A percentile compares a stretch with the other conserved stretches of the same genome.
Conservation (phyloP, 1,140 invertebrate species). For the Camponotus vicinus region DNA sequence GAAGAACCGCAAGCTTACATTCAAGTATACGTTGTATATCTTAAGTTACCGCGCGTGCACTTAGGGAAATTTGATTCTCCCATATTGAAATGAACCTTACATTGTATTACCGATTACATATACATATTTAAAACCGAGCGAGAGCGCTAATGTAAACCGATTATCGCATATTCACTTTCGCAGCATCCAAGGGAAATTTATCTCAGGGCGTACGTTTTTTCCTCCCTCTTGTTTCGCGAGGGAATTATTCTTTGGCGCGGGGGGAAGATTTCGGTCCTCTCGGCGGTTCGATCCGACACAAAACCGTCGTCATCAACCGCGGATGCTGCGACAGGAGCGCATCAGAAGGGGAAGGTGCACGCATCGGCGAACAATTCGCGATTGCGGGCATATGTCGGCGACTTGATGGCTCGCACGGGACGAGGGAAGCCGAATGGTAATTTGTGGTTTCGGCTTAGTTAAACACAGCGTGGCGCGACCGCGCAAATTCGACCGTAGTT, state of each 20-base stretch:
- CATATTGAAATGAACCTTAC: slow-evolving; percentile 21
- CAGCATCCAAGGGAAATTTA: not conserved
- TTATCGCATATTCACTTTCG: not conserved
- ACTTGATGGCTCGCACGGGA: slow-evolving; percentile 65
- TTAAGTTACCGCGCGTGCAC: slow-evolving; percentile 18
- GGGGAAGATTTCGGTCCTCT: slow-evolving; percentile 13
- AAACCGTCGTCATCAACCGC: slow-evolving; percentile 53
- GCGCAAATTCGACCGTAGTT: slow-evolving; percentile 18
- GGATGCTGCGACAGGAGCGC: slow-evolving; percentile 60
- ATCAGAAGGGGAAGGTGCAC: slow-evolving; percentile 64
- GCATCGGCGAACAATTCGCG: slow-evolving; percentile 70
- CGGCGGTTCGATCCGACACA: slow-evolving; percentile 29
- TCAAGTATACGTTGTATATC: slow-evolving; percentile 21
- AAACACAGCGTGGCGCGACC: slow-evolving; percentile 19
- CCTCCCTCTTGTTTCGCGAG: not conserved
- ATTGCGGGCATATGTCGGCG: slow-evolving; percentile 70
- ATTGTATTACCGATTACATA: slow-evolving; percentile 1
- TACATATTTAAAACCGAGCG: not conserved
- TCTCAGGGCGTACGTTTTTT: not conserved
- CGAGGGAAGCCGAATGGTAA: slow-evolving; percentile 67
- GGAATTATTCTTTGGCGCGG: not conserved
- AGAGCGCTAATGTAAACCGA: slow-evolving; percentile 1
- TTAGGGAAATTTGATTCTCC: slow-evolving; percentile 27
- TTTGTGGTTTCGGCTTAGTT: slow-evolving; percentile 65
- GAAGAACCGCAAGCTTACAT: not conserved